These are phyloP conservation scores for Tiaroga cobitis DNA, from an alignment of 2,797 vertebrate species.

Conservation along the genomic window DNA sequence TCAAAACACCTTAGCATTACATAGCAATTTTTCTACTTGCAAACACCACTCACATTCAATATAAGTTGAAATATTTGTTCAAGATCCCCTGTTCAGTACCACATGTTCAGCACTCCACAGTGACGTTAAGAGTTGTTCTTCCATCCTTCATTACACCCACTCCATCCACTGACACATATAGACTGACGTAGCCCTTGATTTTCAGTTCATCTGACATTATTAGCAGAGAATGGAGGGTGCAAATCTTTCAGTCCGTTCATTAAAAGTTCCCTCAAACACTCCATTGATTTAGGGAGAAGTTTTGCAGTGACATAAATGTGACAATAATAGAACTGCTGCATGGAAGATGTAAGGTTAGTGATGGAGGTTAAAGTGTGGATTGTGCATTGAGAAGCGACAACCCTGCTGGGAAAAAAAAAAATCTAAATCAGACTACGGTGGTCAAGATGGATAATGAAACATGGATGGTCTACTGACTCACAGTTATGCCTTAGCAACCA, in stretches of 20 bases:
- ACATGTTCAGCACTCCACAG: constrained; percentile 5
- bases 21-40: not conserved
- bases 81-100: not conserved
- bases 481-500: not conserved
- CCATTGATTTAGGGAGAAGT: constrained; percentile 7
- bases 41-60: not conserved
- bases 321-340: constrained; percentile 1
- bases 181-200: constrained; percentile 8
- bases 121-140: constrained; percentile 3
- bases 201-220: constrained; percentile 30
- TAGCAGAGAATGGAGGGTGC: constrained; percentile 2
- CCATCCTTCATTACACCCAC: constrained; percentile 10
- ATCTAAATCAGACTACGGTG: not conserved
- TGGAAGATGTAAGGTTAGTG: not conserved
- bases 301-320: constrained; percentile 4
- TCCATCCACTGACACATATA: constrained; percentile 12
- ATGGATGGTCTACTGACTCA: not conserved
- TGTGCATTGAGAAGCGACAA: not conserved
- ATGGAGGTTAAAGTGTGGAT: not conserved
- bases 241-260: constrained; percentile 16
- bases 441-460: not conserved
- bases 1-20: not conserved
- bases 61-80: not conserved
- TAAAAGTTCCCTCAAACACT: constrained; percentile 29
- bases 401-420: not conserved